Conservation (phyloP, 2,113 vertebrate genomes). For the Pelmatolapia mariae region DNA sequence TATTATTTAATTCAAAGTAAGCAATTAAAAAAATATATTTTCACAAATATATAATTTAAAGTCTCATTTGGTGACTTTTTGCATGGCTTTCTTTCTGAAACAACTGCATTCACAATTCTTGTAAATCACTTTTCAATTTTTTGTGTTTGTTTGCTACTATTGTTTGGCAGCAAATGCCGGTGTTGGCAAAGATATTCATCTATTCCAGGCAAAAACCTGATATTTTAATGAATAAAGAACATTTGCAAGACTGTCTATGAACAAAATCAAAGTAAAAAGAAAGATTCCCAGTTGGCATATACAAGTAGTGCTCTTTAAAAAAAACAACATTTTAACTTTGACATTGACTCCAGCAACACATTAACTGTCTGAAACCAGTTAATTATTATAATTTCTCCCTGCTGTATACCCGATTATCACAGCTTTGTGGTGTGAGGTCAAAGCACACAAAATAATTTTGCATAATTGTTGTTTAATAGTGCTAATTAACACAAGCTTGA, state of each 20-base stretch:
- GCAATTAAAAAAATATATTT: background rate
- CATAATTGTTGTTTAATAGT: conserved; percentile 11
- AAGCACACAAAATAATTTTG: conserved; percentile 4
- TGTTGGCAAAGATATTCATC: background rate
- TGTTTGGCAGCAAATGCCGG: background rate
- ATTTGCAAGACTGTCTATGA: background rate
- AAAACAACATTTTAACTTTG: background rate
- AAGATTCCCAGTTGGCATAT: background rate
- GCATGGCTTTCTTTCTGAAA: background rate
- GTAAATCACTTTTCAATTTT: background rate
- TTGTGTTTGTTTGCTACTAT: background rate
- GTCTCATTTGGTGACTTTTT: background rate
- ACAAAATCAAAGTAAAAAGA: background rate
- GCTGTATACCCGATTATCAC: conserved; percentile 1
- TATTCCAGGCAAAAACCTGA: background rate
- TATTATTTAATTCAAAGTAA: background rate
- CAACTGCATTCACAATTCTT: background rate
- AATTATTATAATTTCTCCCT: conserved; percentile 8
- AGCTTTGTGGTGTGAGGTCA: conserved; percentile 25
- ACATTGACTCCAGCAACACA: background rate
- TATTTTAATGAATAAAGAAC: background rate
- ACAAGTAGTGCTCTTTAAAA: background rate
- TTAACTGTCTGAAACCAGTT: background rate
- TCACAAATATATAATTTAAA: background rate
- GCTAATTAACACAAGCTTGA: conserved; percentile 15